Conservation (phyloP, 2,888 invertebrate genomes). For the Neoitamus cyanurus region DNA sequence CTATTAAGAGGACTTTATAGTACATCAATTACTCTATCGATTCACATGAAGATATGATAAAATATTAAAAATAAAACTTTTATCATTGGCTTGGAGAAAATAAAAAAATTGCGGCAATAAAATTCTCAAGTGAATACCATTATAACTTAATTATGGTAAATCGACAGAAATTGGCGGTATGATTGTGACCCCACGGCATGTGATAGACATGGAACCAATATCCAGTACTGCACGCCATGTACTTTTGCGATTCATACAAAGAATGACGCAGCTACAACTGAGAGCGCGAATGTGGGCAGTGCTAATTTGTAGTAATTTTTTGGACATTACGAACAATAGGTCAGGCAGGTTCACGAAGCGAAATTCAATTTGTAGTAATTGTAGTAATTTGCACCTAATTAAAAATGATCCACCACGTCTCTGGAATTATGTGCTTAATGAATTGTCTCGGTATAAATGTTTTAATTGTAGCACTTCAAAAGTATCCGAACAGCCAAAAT, state of each 20-base stretch:
- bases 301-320: not conserved
- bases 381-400: not conserved
- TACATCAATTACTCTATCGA: too few species aligned
- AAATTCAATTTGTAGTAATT: not conserved
- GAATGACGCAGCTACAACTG: not conserved
- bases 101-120: not conserved
- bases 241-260: not conserved
- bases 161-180: not conserved
- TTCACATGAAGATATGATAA: too few species aligned
- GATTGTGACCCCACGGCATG: not conserved
- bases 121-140: not conserved
- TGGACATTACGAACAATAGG: not conserved
- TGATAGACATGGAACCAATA: not conserved
- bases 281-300: not conserved
- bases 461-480: not conserved
- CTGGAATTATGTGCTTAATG: not conserved
- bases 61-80: too few species aligned
- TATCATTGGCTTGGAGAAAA: too few species aligned
- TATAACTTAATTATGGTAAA: not conserved
- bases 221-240: not conserved
- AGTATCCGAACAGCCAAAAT: not conserved
- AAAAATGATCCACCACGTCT: not conserved
- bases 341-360: not conserved
- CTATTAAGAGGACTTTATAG: too few species aligned
- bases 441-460: not conserved